Evolutionary conservation across 1,140 invertebrate genomes (phyloP).

Genomic region (Camponotus floridanus): DNA sequence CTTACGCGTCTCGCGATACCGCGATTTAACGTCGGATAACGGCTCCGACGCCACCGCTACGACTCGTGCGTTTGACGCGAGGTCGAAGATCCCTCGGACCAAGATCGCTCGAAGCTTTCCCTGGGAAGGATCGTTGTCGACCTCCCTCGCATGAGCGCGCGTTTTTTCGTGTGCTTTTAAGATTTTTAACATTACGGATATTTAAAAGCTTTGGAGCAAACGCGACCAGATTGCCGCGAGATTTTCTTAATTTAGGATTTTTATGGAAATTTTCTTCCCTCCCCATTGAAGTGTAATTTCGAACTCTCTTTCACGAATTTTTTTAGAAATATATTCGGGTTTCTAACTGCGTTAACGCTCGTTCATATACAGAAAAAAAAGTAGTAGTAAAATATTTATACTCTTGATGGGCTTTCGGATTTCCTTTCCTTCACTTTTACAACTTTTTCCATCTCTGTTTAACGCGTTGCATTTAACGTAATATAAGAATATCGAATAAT

Average conservation of each 20-base stretch:
- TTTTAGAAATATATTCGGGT: not conserved
- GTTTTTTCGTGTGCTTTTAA: constrained; percentile 3
- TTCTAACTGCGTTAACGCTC: constrained; percentile 30
- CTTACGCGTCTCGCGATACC: constrained; percentile 22
- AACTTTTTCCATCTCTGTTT: not conserved
- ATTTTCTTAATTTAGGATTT: not conserved
- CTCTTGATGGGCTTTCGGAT: too few species aligned
- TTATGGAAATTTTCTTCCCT: constrained; percentile 7
- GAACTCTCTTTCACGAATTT: constrained; percentile 17
- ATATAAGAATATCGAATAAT: not conserved
- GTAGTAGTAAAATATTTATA: constrained; percentile 6
- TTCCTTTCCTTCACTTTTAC: too few species aligned
- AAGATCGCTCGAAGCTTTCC: not conserved
- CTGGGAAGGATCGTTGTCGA: not conserved
- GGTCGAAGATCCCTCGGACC: constrained; percentile 28
- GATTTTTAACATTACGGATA: not conserved
- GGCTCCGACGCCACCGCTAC: constrained; percentile 32
- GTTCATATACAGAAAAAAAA: not conserved
- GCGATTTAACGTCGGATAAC: constrained; percentile 61
- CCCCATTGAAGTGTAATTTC: not conserved
- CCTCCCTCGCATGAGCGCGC: not conserved
- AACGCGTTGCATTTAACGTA: not conserved
- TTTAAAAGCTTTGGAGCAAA: not conserved
- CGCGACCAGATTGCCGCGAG: not conserved
- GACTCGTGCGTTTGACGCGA: constrained; percentile 48